phyloP scores from a whole-genome alignment of 2,797 vertebrate species.

The Natrix natrix region DNA sequence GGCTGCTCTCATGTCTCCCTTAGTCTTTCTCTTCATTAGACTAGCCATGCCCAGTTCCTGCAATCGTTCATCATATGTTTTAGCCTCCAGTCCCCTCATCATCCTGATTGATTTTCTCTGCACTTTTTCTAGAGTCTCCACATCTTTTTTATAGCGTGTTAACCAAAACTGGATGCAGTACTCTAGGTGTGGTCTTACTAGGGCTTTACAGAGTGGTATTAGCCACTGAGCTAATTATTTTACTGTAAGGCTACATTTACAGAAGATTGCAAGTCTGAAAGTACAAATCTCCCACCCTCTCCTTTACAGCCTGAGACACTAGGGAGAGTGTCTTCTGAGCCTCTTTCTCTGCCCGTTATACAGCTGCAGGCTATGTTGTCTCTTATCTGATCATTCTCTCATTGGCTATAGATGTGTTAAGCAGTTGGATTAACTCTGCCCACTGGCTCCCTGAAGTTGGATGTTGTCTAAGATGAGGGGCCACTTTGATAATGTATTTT shows the following conservation, averaged over 20 bases:
- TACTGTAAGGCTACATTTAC: not conserved
- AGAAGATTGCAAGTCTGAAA: not conserved
- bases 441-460: not conserved
- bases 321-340: not conserved
- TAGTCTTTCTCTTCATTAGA: too few relatives aligned
- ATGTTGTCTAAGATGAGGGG: not conserved
- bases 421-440: not conserved
- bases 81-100: too few relatives aligned
- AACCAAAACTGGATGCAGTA: too few relatives aligned
- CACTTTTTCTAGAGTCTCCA: too few relatives aligned
- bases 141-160: too few relatives aligned
- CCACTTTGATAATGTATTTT: not conserved
- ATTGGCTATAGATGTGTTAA: not conserved
- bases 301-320: not conserved
- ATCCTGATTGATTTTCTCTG: too few relatives aligned
- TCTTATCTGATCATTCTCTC: not conserved
- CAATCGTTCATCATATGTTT: accelerated
- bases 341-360: not conserved
- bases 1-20: too few relatives aligned
- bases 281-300: not conserved
- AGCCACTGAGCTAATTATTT: not conserved
- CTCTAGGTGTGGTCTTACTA: too few relatives aligned
- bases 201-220: too few relatives aligned
- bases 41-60: too few relatives aligned
- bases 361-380: not conserved